phyloP scores from a whole-genome alignment of 1,140 invertebrate genomes.

The Rhopalosiphum padi region DNA sequence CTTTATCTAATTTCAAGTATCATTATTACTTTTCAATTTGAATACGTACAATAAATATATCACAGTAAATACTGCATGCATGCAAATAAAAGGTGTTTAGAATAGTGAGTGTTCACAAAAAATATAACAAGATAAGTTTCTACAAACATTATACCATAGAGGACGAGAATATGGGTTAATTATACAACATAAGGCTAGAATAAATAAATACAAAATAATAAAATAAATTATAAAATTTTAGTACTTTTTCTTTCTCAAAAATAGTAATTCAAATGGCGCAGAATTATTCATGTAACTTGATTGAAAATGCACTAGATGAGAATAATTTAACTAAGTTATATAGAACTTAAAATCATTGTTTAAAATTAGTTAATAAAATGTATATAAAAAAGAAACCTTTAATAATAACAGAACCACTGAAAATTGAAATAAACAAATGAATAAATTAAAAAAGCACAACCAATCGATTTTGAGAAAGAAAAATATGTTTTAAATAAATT shows the following conservation, averaged over 20 bases:
- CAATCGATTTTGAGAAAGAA: slow-evolving; percentile 42
- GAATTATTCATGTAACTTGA: background rate
- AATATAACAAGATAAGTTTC: slow-evolving; percentile 34
- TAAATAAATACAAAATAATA: slow-evolving; percentile 37
- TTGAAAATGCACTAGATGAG: background rate
- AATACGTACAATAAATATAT: slow-evolving; percentile 53
- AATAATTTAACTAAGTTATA: slow-evolving; percentile 1
- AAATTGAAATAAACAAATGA: slow-evolving; percentile 17
- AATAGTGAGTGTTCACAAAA: slow-evolving; percentile 46
- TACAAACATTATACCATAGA: slow-evolving; percentile 39
- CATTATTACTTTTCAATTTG: slow-evolving; percentile 30
- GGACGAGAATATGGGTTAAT: slow-evolving; percentile 25
- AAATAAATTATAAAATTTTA: slow-evolving; percentile 42
- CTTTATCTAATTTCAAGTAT: slow-evolving; percentile 46
- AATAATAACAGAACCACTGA: background rate
- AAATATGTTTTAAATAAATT: slow-evolving; percentile 41
- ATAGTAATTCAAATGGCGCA: background rate
- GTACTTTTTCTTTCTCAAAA: slow-evolving; percentile 39
- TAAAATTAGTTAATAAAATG: background rate
- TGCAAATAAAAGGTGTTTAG: slow-evolving; percentile 45
- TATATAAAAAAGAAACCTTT: background rate
- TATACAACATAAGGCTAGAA: background rate
- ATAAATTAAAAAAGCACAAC: slow-evolving; percentile 45
- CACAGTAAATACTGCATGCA: slow-evolving; percentile 56
- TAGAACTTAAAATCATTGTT: background rate